Base-by-base conservation (phyloP, 2,797 vertebrate species). In the Alosa sapidissima region DNA sequence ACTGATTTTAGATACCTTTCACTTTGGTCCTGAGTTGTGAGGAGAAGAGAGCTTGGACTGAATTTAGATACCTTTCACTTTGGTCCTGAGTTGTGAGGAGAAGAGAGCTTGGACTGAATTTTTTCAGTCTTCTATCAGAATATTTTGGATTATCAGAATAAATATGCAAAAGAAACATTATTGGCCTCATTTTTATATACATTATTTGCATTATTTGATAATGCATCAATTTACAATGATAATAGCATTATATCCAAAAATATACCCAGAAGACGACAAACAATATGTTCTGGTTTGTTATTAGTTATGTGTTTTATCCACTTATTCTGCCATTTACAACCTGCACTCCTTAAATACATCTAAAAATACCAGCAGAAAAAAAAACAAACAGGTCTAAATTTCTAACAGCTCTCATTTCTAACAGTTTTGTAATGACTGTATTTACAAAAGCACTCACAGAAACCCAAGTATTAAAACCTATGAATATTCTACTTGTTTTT, bases 41-140 rank as follows among this genome's bases (percentile, higher is more conserved):
- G 28, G 28, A 28, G 28, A 28, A 28, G 49, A 60, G 83, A 10
- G 65, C 52, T 49, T 55, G 54, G 19, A 19, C 54, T 55, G 54
- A 48, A 99, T 98, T 90, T 98, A 97, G 91, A 88, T 55, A 83
- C 36, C 13, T 78, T 8, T 33, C 3, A 47, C n/a, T 45, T n/a
- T 21, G 24, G 4, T 55, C 5, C 1, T 49, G 33, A 3, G 11
- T 28, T 0, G 1, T 82, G 83, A 75, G 16, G 24, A 75, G 2
- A 10, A 28, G 49, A 60, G 83, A 10, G 65, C 52, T 51, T 58
- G 55, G 21, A 21, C 55, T 58, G 55, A 48, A 48, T 86, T 0
- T 72, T 83, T n/a, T 62, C 52, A 84, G 45, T 78, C 72, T 78
- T 45, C 9, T 6, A 78, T 78, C 72, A 21, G 36, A 78, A 36